These are phyloP conservation scores for Ariopsis seemanni DNA, from an alignment of 2,113 vertebrate genomes.

Conservation along the genomic window DNA sequence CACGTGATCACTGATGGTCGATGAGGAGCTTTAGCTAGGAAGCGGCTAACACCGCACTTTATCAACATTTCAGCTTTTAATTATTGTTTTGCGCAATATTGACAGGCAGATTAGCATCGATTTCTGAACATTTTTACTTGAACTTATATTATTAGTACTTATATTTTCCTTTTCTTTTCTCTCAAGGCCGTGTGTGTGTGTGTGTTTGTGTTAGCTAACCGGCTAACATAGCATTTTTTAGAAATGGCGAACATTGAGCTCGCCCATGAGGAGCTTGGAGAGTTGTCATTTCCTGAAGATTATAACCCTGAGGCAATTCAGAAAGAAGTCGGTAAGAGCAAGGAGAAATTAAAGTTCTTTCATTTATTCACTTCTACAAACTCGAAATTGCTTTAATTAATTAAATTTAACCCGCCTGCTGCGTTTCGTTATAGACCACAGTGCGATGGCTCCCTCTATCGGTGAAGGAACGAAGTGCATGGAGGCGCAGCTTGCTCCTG, in stretches of 20 bases:
- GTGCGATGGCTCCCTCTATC: constrained; percentile 50
- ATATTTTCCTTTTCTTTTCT: not conserved
- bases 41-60: not conserved
- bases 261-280: not conserved
- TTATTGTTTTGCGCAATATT: too few relatives aligned
- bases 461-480: constrained; percentile 31
- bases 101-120: not conserved
- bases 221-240: not conserved
- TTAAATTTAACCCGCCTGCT: not conserved
- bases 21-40: not conserved
- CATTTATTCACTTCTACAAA: not conserved
- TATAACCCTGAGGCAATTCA: not conserved
- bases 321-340: not conserved
- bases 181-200: not conserved
- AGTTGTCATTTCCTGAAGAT: not conserved
- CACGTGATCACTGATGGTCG: not conserved
- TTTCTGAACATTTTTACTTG: not conserved
- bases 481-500: not conserved
- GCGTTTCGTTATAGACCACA: constrained; percentile 10
- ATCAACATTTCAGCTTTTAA: not conserved
- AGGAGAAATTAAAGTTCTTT: not conserved
- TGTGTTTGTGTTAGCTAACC: not conserved
- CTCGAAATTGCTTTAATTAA: not conserved
- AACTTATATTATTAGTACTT: not conserved
- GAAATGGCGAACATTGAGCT: not conserved